These are phyloP conservation scores for Cotesia vestalis DNA, from an alignment of 1,140 invertebrate species.

Conservation along the genomic window DNA sequence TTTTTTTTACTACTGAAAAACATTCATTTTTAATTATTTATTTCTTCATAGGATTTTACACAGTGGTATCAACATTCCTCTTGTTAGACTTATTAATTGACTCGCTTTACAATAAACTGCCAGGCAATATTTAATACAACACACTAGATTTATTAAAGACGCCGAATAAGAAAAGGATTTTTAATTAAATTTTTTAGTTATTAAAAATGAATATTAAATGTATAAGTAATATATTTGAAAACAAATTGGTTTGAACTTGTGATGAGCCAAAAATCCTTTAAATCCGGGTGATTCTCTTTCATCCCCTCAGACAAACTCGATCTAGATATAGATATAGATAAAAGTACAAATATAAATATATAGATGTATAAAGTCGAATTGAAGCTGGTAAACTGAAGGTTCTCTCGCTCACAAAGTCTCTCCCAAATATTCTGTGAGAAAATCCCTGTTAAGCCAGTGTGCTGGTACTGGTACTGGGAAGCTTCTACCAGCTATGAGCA, in stretches of 20 bases:
- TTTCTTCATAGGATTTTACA: not conserved
- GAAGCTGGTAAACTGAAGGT: conserved; percentile 11
- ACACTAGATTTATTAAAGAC: not conserved
- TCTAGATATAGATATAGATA: not conserved
- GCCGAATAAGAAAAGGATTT: no score
- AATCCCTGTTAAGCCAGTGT: conserved; percentile 17
- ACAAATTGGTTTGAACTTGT: conserved; percentile 1
- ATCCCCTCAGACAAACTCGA: conserved; percentile 3
- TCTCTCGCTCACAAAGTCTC: not conserved
- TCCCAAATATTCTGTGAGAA: conserved; percentile 3
- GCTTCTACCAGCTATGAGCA: not conserved
- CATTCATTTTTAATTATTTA: not conserved
- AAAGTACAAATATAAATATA: not conserved
- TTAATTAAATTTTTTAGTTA: no score
- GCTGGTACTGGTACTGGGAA: not conserved
- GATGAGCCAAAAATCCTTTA: not conserved
- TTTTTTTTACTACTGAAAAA: not conserved
- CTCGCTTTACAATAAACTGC: not conserved
- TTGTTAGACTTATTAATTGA: not conserved
- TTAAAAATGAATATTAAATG: not conserved
- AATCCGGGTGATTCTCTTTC: not conserved
- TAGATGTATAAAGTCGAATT: not conserved
- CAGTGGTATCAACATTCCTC: conserved; percentile 5
- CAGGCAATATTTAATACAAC: no score
- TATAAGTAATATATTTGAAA: not conserved